Percentiles rank a stretch among this genome's conserved stretches.
phyloP scores from a whole-genome alignment of 2,797 vertebrate species.

The Catamblyrhynchus diadema region DNA sequence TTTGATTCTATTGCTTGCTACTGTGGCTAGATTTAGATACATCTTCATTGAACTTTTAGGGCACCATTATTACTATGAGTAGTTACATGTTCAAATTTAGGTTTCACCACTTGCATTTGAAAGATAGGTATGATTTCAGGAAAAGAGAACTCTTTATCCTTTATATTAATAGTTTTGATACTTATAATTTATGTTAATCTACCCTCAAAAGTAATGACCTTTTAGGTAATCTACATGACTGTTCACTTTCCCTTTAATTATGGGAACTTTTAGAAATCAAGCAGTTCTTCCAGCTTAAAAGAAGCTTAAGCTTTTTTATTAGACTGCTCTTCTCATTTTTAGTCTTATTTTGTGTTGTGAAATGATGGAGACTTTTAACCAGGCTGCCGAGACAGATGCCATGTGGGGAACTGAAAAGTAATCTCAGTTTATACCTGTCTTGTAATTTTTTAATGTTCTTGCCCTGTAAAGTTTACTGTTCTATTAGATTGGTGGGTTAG shows the following conservation, averaged over 20 bases:
- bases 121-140: not conserved
- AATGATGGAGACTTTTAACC: not conserved
- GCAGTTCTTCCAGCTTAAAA: not conserved
- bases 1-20: not conserved
- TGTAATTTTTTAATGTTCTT: slow-evolving; percentile 32
- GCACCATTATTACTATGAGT: not conserved
- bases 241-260: not conserved
- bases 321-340: not conserved
- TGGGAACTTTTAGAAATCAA: not conserved
- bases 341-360: not conserved
- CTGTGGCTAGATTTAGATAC: not conserved
- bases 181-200: not conserved
- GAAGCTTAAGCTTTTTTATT: not conserved
- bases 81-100: not conserved
- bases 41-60: not conserved
- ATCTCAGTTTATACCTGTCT: not conserved
- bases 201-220: not conserved
- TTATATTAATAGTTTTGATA: not conserved
- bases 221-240: not conserved
- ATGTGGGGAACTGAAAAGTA: not conserved
- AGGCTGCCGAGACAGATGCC: not conserved
- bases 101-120: not conserved
- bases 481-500: not conserved
- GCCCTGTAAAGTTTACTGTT: not conserved
- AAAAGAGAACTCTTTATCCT: not conserved